Conservation (phyloP, 2,113 vertebrate genomes). For the Balaeniceps rex region DNA sequence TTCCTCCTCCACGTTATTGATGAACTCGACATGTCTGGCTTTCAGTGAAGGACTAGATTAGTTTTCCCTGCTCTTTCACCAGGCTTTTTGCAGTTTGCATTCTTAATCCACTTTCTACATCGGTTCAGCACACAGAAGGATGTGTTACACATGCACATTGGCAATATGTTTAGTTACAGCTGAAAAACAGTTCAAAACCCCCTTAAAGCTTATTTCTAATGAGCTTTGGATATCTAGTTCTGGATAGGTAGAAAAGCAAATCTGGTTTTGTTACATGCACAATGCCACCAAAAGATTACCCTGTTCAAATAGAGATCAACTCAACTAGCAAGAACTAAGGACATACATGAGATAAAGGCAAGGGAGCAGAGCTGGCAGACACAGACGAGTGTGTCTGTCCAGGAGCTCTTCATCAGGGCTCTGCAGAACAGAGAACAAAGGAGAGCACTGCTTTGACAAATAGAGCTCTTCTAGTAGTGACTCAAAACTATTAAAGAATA, state of each 20-base stretch:
- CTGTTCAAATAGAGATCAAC: accelerated
- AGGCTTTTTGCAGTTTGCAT: background rate
- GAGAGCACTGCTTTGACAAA: background rate
- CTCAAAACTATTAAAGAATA: background rate
- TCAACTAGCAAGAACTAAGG: background rate
- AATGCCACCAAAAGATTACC: background rate
- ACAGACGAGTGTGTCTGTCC: background rate
- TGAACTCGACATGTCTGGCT: background rate
- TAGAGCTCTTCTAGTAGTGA: background rate
- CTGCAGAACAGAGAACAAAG: background rate
- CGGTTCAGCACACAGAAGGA: background rate
- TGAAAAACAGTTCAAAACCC: background rate
- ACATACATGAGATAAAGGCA: background rate
- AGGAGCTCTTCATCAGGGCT: background rate
- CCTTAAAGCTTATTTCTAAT: background rate
- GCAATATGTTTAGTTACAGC: background rate
- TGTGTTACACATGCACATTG: background rate
- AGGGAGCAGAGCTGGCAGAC: background rate
- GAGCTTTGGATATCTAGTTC: background rate
- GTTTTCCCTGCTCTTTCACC: background rate
- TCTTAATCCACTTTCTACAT: background rate
- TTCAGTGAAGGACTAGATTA: background rate
- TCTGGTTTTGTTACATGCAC: background rate
- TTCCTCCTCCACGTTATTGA: background rate
- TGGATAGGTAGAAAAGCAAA: background rate